Percentiles rank a stretch among this genome's conserved stretches.
Evolutionary conservation across 2,888 invertebrate species (phyloP).

Genomic region (Ormyrus thymus): DNA sequence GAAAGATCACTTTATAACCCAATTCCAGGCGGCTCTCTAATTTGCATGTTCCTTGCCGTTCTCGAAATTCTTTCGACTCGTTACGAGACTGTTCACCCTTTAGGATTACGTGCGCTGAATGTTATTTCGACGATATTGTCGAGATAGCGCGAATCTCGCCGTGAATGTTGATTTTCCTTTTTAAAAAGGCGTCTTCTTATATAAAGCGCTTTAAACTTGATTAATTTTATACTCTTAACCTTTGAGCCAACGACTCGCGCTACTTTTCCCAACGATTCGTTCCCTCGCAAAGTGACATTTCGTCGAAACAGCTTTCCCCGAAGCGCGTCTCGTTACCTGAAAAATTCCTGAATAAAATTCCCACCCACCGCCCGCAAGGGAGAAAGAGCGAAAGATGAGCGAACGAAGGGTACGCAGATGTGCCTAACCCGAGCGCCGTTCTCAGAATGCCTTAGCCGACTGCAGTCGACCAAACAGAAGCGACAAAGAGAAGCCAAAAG

Average conservation of each 20-base stretch:
- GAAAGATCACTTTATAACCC: constrained; percentile 42
- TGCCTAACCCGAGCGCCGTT: background rate
- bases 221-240: too few species aligned
- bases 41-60: constrained; percentile 21
- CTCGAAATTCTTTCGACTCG: constrained; percentile 32
- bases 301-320: too few species aligned
- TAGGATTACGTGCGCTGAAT: constrained; percentile 16
- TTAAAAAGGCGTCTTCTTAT: background rate
- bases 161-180: constrained; percentile 5
- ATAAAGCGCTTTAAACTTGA: background rate
- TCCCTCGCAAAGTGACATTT: too few species aligned
- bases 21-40: constrained; percentile 21
- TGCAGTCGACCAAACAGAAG: background rate
- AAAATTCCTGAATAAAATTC: too few species aligned
- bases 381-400: constrained; percentile 11
- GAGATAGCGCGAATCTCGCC: background rate
- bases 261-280: too few species aligned
- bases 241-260: too few species aligned
- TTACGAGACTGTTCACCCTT: constrained; percentile 36
- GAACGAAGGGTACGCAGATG: background rate
- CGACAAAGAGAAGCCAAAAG: background rate
- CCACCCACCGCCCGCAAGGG: background rate
- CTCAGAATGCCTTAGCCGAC: constrained; percentile 36
- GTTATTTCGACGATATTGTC: constrained; percentile 3
- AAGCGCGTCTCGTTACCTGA: too few species aligned